These are phyloP conservation scores for Porites divaricata DNA, from an alignment of 92 coral and sea anemone genomes.

Conservation along the genomic window DNA sequence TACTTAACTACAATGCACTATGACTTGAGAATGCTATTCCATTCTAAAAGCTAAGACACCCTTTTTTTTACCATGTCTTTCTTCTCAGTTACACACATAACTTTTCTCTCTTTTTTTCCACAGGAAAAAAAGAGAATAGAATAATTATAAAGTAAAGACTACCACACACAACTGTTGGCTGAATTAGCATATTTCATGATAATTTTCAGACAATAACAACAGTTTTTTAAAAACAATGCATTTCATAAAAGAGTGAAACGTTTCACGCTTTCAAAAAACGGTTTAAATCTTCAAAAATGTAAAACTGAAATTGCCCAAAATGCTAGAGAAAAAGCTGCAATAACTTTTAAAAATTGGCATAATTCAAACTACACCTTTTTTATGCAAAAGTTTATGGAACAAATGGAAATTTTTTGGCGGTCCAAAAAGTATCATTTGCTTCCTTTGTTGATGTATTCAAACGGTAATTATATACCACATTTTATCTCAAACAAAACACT, in stretches of 20 bases:
- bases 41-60: neutral
- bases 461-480: neutral
- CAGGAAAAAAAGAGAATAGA: neutral
- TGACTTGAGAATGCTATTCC: neutral
- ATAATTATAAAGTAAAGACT: neutral
- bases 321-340: neutral
- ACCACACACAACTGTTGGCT: neutral
- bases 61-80: neutral
- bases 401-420: neutral
- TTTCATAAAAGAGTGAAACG: neutral
- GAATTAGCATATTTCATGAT: neutral
- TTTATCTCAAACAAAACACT: constrained; percentile 15
- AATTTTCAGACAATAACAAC: neutral
- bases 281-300: neutral
- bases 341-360: neutral
- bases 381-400: neutral
- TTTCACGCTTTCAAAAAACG: neutral
- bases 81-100: neutral
- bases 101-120: neutral
- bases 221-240: neutral
- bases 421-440: neutral
- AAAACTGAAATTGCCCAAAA: neutral
- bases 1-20: neutral
- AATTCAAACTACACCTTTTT: no score
- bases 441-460: neutral